Conservation (phyloP, 2,888 invertebrate genomes). For the Thereva nobilitata region DNA sequence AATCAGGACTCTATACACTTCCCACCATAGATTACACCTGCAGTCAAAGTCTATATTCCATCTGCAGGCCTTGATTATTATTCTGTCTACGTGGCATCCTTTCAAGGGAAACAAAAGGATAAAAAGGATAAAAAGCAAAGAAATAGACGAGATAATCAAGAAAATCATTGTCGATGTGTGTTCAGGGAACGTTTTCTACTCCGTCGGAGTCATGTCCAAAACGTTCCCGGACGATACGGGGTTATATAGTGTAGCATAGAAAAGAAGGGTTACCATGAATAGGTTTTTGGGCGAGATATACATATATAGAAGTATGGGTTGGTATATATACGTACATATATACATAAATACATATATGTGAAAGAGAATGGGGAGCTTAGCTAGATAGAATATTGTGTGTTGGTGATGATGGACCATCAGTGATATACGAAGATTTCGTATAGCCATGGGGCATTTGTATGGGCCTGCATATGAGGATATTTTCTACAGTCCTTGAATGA, state of each 20-base stretch:
- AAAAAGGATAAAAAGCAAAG: constrained; percentile 22
- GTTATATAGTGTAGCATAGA: constrained; percentile 13
- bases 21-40: constrained; percentile 28
- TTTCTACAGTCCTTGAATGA: too few species aligned
- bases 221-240: constrained; percentile 16
- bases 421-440: too few species aligned
- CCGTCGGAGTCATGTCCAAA: constrained; percentile 28
- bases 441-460: too few species aligned
- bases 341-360: too few species aligned
- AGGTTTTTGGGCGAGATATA: too few species aligned
- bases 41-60: constrained; percentile 28
- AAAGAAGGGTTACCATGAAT: neutral
- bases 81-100: constrained; percentile 35
- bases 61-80: constrained; percentile 36
- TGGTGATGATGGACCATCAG: too few species aligned
- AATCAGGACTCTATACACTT: constrained; percentile 32
- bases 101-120: constrained; percentile 29
- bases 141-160: constrained; percentile 34
- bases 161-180: constrained; percentile 30
- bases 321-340: too few species aligned
- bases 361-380: too few species aligned
- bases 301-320: too few species aligned
- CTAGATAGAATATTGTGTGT: too few species aligned
- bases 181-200: constrained; percentile 31
- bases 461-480: too few species aligned